These are phyloP conservation scores for Saturnia pavonia DNA, from an alignment of 2,888 invertebrate species.

Conservation along the genomic window DNA sequence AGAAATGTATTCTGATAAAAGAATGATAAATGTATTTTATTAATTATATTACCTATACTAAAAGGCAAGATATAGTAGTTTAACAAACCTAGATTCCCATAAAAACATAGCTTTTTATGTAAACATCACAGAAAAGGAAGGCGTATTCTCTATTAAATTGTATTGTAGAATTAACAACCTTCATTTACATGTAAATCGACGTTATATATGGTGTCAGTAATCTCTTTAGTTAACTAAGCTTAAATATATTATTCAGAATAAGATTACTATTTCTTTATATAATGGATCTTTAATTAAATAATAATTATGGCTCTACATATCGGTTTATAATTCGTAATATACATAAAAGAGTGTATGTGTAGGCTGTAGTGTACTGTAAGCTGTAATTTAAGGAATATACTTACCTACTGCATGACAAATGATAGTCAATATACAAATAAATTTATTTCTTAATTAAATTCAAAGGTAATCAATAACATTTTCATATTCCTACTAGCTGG, in stretches of 20 bases:
- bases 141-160: conserved; percentile 33
- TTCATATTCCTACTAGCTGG: no score
- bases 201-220: conserved; percentile 39
- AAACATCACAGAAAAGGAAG: neutral
- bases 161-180: conserved; percentile 39
- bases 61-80: conserved; percentile 26
- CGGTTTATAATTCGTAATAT: neutral
- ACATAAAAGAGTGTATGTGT: neutral
- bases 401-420: no score
- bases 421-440: no score
- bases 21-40: no score
- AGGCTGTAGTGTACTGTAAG: no score
- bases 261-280: conserved; percentile 35
- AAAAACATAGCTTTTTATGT: neutral
- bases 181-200: conserved; percentile 50
- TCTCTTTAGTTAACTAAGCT: conserved; percentile 38
- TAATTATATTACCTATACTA: conserved; percentile 31
- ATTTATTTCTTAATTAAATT: no score
- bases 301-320: neutral
- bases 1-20: neutral
- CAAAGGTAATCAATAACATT: no score
- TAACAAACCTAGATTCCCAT: no score
- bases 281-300: neutral
- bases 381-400: no score
- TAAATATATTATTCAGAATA: conserved; percentile 41